Percentiles rank a stretch among this genome's conserved stretches.
Conservation (phyloP, 1,140 invertebrate species). For the Holcopasites calliopsidis region DNA sequence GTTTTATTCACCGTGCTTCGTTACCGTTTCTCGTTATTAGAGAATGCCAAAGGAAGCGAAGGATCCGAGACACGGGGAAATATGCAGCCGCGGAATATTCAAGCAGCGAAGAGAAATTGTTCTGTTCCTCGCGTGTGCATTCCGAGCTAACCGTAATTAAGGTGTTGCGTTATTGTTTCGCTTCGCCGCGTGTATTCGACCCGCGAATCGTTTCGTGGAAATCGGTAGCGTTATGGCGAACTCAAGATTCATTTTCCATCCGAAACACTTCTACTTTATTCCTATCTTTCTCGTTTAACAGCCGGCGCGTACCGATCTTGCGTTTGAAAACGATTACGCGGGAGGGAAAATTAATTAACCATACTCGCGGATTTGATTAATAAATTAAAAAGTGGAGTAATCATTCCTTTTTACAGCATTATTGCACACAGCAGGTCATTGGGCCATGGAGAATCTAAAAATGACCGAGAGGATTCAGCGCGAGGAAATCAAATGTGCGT, state of each 20-base stretch:
- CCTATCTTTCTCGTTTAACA: background rate
- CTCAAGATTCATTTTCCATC: background rate
- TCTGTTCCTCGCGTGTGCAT: constrained; percentile 14
- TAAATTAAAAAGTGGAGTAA: constrained; percentile 39
- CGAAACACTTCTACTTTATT: background rate
- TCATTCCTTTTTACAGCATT: constrained; percentile 46
- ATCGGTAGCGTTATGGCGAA: background rate
- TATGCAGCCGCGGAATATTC: background rate
- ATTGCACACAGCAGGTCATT: constrained; percentile 51
- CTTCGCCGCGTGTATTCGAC: no score
- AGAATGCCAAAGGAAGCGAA: no score
- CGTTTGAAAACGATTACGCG: background rate
- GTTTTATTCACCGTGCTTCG: background rate
- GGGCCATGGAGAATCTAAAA: constrained; percentile 55
- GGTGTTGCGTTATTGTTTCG: constrained; percentile 25
- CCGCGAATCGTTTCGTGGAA: background rate
- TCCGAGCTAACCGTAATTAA: constrained; percentile 13
- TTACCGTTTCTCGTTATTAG: no score
- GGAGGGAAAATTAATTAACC: background rate
- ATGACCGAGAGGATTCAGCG: constrained; percentile 67
- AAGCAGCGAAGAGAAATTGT: constrained; percentile 22
- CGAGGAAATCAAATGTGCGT: constrained; percentile 71
- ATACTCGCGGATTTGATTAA: constrained; percentile 2
- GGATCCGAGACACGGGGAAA: background rate
- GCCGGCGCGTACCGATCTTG: background rate